phyloP scores from a whole-genome alignment of 2,113 vertebrate species.

The Oreochromis niloticus region DNA sequence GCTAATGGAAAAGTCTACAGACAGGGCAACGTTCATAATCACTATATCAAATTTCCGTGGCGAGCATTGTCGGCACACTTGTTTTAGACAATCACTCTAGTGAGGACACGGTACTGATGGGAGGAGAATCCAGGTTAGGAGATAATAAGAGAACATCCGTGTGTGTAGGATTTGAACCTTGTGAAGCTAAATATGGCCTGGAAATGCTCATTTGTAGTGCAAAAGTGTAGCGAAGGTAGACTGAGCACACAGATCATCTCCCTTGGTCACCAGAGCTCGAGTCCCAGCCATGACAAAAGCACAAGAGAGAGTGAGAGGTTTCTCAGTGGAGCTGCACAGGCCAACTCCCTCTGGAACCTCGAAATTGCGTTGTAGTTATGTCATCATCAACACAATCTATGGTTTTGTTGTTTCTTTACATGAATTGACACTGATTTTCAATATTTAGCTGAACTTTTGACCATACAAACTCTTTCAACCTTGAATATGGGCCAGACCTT shows the following conservation, averaged over 20 bases:
- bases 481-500: background rate
- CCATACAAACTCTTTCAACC: background rate
- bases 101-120: background rate
- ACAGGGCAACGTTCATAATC: slow-evolving; percentile 17
- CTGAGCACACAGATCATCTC: slow-evolving; percentile 21
- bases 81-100: background rate
- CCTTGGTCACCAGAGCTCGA: slow-evolving; percentile 19
- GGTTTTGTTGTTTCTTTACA: background rate
- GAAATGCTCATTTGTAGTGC: slow-evolving; percentile 28
- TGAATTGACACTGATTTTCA: background rate
- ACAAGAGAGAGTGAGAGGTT: background rate
- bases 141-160: background rate
- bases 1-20: slow-evolving; percentile 29
- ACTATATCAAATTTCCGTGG: slow-evolving; percentile 10
- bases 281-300: background rate
- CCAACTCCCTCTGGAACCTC: background rate
- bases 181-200: background rate
- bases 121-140: background rate
- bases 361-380: background rate
- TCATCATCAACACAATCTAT: background rate
- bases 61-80: background rate
- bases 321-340: background rate
- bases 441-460: background rate
- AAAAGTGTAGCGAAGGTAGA: slow-evolving; percentile 3
- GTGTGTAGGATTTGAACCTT: background rate